Evolutionary conservation across 1,140 invertebrate species (phyloP).

Genomic region (Dinoponera quadriceps): DNA sequence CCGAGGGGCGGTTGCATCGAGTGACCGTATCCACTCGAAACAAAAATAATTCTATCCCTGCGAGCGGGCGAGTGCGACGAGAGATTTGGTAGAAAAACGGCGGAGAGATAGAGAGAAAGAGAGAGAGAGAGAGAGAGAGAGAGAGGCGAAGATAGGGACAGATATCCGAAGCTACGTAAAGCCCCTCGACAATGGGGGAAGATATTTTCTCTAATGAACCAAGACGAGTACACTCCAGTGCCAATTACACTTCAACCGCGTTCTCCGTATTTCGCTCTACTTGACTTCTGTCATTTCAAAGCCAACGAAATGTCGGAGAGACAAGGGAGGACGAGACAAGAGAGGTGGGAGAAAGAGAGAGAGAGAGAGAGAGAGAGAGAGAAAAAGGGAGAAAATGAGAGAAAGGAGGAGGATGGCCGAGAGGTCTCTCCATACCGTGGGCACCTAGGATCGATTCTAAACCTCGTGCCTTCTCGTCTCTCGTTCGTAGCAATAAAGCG

Average conservation of each 20-base stretch:
- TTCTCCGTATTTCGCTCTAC: conserved; percentile 81
- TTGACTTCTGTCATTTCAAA: conserved; percentile 84
- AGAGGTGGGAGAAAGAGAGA: background rate
- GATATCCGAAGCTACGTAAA: conserved; percentile 73
- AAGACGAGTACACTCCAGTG: conserved; percentile 85
- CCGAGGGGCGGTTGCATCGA: conserved; percentile 76
- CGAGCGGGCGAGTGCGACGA: conserved; percentile 40
- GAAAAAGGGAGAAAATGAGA: conserved; percentile 23
- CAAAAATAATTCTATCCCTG: conserved; percentile 84
- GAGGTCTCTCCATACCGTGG: conserved; percentile 40
- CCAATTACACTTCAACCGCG: conserved; percentile 85
- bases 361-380: background rate
- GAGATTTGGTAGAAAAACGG: conserved; percentile 25
- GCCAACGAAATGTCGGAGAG: conserved; percentile 77
- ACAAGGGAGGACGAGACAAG: conserved; percentile 60
- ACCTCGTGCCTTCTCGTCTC: conserved; percentile 58
- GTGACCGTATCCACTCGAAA: conserved; percentile 85
- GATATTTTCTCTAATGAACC: conserved; percentile 86
- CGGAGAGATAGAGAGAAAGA: conserved; percentile 25
- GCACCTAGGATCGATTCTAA: conserved; percentile 70
- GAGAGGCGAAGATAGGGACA: conserved; percentile 29
- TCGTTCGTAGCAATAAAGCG: conserved; percentile 70
- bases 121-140: conserved; percentile 29
- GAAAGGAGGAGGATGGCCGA: conserved; percentile 16
- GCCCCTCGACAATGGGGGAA: conserved; percentile 83